Conservation (phyloP, 1,140 invertebrate genomes). For the Scaptomyza pallida region DNA sequence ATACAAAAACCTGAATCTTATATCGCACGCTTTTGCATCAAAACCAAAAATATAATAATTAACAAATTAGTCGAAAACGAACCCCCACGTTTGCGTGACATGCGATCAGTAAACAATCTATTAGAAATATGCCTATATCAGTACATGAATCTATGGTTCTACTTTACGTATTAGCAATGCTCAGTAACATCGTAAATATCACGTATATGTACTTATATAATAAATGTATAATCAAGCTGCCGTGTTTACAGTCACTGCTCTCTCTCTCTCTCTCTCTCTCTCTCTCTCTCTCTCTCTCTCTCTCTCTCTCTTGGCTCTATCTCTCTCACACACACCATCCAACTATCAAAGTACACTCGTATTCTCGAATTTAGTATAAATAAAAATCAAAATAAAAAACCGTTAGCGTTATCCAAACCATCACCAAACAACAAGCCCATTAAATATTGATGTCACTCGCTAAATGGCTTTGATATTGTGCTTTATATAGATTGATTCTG, state of each 20-base stretch:
- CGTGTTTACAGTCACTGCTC: conserved; percentile 66
- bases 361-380: conserved; percentile 10
- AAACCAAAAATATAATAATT: conserved; percentile 50
- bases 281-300: conserved; percentile 19
- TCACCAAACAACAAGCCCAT: conserved; percentile 39
- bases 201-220: conserved; percentile 65
- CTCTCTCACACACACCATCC: conserved; percentile 58
- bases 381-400: conserved; percentile 26
- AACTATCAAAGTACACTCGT: conserved; percentile 40
- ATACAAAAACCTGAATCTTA: conserved; percentile 62
- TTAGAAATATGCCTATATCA: conserved; percentile 70
- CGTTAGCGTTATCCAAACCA: conserved; percentile 37
- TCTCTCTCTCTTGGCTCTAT: conserved; percentile 29
- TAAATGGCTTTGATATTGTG: conserved; percentile 55
- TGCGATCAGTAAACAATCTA: conserved; percentile 70
- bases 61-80: conserved; percentile 51
- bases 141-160: conserved; percentile 57
- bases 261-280: conserved; percentile 54
- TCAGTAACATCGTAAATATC: conserved; percentile 73
- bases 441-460: conserved; percentile 35
- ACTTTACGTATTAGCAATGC: conserved; percentile 65
- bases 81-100: conserved; percentile 65
- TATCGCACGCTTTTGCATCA: conserved; percentile 84
- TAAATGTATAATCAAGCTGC: conserved; percentile 72
- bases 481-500: conserved; percentile 59